Conservation (phyloP, 2,888 invertebrate species). For the Sminthurides aquaticus region DNA sequence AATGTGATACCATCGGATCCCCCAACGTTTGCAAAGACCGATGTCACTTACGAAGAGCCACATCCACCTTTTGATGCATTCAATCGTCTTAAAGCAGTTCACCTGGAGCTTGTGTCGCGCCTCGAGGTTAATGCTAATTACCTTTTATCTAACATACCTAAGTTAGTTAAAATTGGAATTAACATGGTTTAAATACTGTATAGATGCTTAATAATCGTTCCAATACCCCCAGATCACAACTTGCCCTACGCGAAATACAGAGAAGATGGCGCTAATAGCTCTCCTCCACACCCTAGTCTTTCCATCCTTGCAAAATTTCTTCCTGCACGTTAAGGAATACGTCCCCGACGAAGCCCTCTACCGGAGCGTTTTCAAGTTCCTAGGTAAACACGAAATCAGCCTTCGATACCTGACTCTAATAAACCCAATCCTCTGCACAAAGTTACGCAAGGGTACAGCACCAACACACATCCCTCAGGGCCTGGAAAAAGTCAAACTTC, state of each 20-base stretch:
- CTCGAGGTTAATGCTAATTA: neutral
- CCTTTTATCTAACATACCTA: no score
- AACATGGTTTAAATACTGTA: no score
- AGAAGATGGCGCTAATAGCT: constrained; percentile 7
- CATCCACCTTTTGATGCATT: constrained; percentile 10
- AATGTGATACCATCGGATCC: neutral
- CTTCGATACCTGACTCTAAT: constrained; percentile 7
- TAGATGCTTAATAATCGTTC: no score
- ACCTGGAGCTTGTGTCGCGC: neutral
- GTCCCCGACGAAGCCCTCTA: constrained; percentile 14
- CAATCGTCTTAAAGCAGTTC: neutral
- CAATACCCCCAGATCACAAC: constrained; percentile 4
- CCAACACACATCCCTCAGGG: neutral
- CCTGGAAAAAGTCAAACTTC: constrained; percentile 8
- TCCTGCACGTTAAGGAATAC: constrained; percentile 5
- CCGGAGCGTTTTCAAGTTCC: constrained; percentile 10
- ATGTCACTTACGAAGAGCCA: constrained; percentile 10
- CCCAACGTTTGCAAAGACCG: neutral
- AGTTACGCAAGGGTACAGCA: neutral
- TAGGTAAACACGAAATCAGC: constrained; percentile 9
- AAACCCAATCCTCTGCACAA: constrained; percentile 15
- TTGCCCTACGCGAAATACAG: constrained; percentile 4
- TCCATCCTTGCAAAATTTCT: neutral
- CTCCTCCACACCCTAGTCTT: constrained; percentile 9
- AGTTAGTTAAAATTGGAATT: no score